These are phyloP conservation scores for Dicycla oo DNA, from an alignment of 2,888 invertebrate species.

Conservation along the genomic window DNA sequence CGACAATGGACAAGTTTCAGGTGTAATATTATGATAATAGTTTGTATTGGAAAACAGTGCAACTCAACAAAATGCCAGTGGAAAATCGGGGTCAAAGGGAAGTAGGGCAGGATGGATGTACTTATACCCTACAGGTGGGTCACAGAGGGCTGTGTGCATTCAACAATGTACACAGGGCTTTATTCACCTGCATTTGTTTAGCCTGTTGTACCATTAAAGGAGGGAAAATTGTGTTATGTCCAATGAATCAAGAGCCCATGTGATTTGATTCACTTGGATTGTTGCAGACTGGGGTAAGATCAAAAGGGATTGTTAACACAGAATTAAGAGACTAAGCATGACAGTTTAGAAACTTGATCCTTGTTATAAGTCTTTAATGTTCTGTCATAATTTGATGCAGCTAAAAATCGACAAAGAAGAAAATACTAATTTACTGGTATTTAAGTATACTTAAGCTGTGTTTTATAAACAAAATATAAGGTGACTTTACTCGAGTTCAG, in stretches of 20 bases:
- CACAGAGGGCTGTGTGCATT: constrained; percentile 79
- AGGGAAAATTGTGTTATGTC: constrained; percentile 81
- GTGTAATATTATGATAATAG: neutral
- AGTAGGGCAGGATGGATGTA: constrained; percentile 69
- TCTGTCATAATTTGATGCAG: neutral
- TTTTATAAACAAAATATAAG: neutral
- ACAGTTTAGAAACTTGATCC: neutral
- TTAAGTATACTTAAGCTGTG: no score
- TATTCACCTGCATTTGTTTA: constrained; percentile 69
- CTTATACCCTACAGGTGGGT: constrained; percentile 70
- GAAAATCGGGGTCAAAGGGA: constrained; percentile 79
- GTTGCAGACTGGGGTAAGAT: constrained; percentile 37
- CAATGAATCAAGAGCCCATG: constrained; percentile 67
- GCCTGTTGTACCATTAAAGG: constrained; percentile 62
- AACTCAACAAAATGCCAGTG: constrained; percentile 35
- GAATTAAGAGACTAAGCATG: neutral
- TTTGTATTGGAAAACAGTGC: constrained; percentile 18
- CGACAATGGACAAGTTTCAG: constrained; percentile 11
- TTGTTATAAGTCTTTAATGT: neutral
- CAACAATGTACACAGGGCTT: constrained; percentile 75
- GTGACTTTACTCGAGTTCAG: neutral
- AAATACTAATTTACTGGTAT: neutral
- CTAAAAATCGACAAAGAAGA: neutral
- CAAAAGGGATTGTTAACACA: constrained; percentile 36
- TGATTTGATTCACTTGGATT: constrained; percentile 50